Base-by-base conservation (phyloP, 2,888 invertebrate genomes). In the Nemotelus pantherinus region DNA sequence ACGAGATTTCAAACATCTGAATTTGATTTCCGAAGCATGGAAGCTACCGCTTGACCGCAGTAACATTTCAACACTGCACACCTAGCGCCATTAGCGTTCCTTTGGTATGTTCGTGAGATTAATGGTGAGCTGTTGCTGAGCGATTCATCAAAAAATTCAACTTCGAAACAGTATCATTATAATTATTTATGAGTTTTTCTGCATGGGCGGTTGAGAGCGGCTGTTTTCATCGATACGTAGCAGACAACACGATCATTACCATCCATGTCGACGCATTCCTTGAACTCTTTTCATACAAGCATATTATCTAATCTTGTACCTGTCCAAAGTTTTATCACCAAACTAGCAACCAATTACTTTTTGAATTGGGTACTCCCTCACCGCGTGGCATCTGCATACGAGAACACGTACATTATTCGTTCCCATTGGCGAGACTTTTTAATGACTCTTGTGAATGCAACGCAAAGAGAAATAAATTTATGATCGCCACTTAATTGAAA, bases 401-500 rank as follows among this genome's bases (percentile, higher is more conserved):
- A 25, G 25, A 25, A 25, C 25, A 1, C 25, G 25, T 25, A 25
- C 25, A 25, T 25, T 25, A 25, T 25, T 25, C 25, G 25, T 25
- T 25, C 53, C 70, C n/a, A 44, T 39, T 63, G 63, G 53, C 45
- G 47, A n/a, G 58, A 50, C 45, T 39, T 47, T 47, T 58, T 71
- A 71, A 55, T 71, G 71, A 71, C 45, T 10, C n/a, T 25, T 44
- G 71, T n/a, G 65, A 47, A 45, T 10, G 65, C 44, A 55, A 71
- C 9, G 45, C 41, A 55, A 71, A 41, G 44, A 71, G 47, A 10
- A 3, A 74, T 7, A 47, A 74, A 74, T 74, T 74, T 74, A 74
- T 74, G 74, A 63, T 50, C 74, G 63, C 60, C 74, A 74, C 74
- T 60, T 74, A 74, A 74, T 74, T 74, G 74, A 74, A 74, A 74